Base-by-base conservation (phyloP, 2,113 vertebrate genomes). In the Oenanthe melanoleuca region DNA sequence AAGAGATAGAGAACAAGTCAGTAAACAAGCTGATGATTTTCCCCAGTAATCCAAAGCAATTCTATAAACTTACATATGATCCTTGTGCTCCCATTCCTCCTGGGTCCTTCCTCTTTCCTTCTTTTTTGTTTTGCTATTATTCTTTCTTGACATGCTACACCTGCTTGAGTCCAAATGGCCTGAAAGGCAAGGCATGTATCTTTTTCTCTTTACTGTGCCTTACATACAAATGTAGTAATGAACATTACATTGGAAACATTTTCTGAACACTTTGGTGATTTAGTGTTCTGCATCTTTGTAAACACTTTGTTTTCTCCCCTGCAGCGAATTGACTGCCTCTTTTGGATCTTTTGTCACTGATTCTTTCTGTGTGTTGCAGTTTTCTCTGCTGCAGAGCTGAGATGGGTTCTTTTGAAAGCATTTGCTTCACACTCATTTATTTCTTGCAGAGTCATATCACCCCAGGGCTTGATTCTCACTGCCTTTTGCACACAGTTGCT, bases 291-390 rank as follows among this genome's bases (percentile, higher is more conserved):
- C 8, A 65, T 75, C 78, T 90, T 84, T 60, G 60, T 88, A 96
- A 96, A 94, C 92, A 88, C 37, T 93, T 93, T 91, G 71, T 88
- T 92, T 89, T 82, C 81, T 88, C 74, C 80, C 88, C 94, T 93
- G 70, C 82, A 88, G 95, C 4, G 11, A 90, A 92, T 83, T 65
- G 74, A 57, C 69, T 67, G 57, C 69, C 55, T 86, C 44, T 74
- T 94, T 82, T 70, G 74, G 67, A 86, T 84, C 56, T 93, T 96
- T 84, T 95, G 88, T 95, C 71, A 63, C 66, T 63, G 81, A 88
- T 82, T 73, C 61, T 82, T 85, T 88, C 85, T 85, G 61, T 80
- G 14, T 66, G 23, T 74, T 91, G 67, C 82, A 60, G 64, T 71
- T 94, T 92, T 83, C 67, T 93, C 44, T 83, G 71, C 63, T 0